Percentiles rank a stretch among this genome's conserved stretches.
Evolutionary conservation across 2,888 invertebrate species (phyloP).

Genomic region (Platycheirus albimanus): DNA sequence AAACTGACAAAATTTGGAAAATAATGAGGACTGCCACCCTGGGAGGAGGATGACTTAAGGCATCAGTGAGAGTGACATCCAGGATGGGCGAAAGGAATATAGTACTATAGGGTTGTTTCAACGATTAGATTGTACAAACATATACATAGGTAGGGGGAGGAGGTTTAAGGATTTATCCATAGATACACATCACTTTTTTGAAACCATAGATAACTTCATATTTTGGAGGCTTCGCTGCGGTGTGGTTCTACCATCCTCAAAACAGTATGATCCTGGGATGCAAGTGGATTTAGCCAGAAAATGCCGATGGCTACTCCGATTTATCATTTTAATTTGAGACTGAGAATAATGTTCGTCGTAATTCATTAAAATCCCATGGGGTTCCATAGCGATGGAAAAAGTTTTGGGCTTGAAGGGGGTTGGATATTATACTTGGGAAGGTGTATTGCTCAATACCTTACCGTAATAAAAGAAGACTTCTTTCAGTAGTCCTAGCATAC

Average conservation of each 20-base stretch:
- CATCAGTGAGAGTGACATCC: background rate
- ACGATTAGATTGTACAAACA: conserved; percentile 18
- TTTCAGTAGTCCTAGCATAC: no score
- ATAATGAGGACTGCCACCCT: conserved; percentile 66
- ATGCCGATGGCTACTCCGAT: conserved; percentile 56
- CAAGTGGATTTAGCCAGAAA: conserved; percentile 37
- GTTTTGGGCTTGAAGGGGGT: background rate
- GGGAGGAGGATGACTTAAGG: conserved; percentile 38
- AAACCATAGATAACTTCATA: conserved; percentile 48
- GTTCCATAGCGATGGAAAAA: conserved; percentile 23
- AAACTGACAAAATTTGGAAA: conserved; percentile 55
- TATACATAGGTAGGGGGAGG: no score
- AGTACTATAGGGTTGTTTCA: conserved; percentile 9
- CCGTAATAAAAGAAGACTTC: no score
- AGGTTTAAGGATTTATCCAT: conserved; percentile 27
- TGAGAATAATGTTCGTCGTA: conserved; percentile 68
- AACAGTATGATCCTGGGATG: conserved; percentile 21
- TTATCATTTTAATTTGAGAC: conserved; percentile 73
- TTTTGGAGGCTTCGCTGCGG: conserved; percentile 10
- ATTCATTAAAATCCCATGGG: conserved; percentile 69
- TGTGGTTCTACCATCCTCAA: background rate
- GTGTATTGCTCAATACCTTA: no score
- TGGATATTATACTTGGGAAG: no score
- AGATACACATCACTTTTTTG: conserved; percentile 42
- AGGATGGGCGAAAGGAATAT: background rate